Percentiles rank a stretch among this genome's conserved stretches.
Conservation (phyloP, 2,797 vertebrate genomes). For the Sebastes iracundus region DNA sequence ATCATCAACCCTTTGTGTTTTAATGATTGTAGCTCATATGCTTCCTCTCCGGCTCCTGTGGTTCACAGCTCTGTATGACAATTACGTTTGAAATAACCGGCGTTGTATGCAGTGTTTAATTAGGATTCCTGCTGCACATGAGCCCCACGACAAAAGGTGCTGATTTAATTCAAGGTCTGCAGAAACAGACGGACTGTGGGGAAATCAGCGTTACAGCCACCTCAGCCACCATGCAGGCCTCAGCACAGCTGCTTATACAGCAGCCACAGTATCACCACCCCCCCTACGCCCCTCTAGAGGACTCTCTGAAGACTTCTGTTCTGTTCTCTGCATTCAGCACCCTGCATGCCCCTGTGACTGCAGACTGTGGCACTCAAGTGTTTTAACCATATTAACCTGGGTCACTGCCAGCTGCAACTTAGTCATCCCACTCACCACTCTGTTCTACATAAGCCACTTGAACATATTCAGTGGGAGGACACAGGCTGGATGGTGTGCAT, state of each 20-base stretch:
- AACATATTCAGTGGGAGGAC: constrained; percentile 55
- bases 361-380: constrained; percentile 55
- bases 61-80: constrained; percentile 23
- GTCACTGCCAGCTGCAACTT: constrained; percentile 70
- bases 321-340: constrained; percentile 63
- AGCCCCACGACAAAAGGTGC: constrained; percentile 66
- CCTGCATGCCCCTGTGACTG: constrained; percentile 36
- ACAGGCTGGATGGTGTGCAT: constrained; percentile 5
- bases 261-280: constrained; percentile 42
- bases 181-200: constrained; percentile 63
- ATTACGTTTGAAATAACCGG: constrained; percentile 48
- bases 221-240: constrained; percentile 45
- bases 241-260: constrained; percentile 58
- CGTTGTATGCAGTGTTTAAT: constrained; percentile 62
- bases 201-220: constrained; percentile 60
- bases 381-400: constrained; percentile 80
- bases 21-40: neutral
- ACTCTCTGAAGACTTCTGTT: constrained; percentile 51
- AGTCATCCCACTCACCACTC: constrained; percentile 63
- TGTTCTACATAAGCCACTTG: constrained; percentile 48
- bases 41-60: neutral
- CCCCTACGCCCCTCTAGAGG: neutral
- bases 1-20: neutral
- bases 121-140: constrained; percentile 61
- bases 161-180: constrained; percentile 70